Evolutionary conservation across 2,888 invertebrate genomes (phyloP).

Genomic region (Ommatoiulus sabulosus): DNA sequence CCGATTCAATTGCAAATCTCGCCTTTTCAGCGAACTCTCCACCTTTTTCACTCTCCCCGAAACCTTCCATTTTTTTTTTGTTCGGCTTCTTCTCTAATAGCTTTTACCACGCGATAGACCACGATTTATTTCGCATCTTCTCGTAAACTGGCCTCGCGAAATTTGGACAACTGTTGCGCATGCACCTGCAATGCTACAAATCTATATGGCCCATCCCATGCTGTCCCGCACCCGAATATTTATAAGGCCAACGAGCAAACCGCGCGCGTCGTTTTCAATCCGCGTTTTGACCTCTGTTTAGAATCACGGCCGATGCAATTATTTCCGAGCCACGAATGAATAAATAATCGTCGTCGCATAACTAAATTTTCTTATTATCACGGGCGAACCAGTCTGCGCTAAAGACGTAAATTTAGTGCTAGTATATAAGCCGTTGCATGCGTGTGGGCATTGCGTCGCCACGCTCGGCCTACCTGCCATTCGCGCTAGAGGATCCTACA

Average conservation of each 20-base stretch:
- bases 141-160: neutral
- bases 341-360: constrained; percentile 4
- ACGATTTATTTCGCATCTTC: constrained; percentile 15
- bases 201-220: neutral
- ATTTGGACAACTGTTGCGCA: constrained; percentile 1
- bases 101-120: constrained; percentile 12
- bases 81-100: neutral
- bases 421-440: neutral
- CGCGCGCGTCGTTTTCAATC: constrained; percentile 11
- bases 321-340: neutral
- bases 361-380: neutral
- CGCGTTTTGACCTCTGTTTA: neutral
- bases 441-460: neutral
- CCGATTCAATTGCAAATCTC: constrained; percentile 10
- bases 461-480: constrained; percentile 24
- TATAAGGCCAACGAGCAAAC: neutral
- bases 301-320: constrained; percentile 13
- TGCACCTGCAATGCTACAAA: neutral
- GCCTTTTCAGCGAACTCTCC: neutral
- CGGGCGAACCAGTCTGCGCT: neutral
- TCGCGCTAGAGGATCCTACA: neutral
- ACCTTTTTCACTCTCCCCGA: neutral
- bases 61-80: neutral
- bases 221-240: too few species aligned
- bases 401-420: constrained; percentile 11